phyloP scores from a whole-genome alignment of 2,888 invertebrate genomes.

The Chirona hameri region DNA sequence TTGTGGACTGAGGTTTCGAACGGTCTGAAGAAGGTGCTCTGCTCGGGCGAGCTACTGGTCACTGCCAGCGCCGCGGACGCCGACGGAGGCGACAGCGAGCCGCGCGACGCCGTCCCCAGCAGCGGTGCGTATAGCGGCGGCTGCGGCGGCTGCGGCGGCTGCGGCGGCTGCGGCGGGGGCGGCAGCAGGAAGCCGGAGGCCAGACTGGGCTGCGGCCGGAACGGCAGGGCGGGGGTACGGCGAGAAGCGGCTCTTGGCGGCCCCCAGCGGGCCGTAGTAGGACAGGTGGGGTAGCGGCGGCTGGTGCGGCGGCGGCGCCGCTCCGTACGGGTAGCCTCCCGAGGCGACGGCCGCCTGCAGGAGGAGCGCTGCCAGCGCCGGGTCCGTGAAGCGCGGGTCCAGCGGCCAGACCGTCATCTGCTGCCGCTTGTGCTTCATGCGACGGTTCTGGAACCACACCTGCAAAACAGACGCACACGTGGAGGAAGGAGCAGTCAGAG shows the following conservation, averaged over 20 bases:
- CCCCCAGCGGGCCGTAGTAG: slow-evolving; percentile 34
- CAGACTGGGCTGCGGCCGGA: slow-evolving; percentile 25
- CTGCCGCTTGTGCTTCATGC: slow-evolving; percentile 29
- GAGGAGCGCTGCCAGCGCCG: slow-evolving; percentile 36
- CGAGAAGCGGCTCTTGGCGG: slow-evolving; percentile 34
- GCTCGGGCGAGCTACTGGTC: background rate
- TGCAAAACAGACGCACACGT: background rate
- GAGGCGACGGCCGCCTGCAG: slow-evolving; percentile 31
- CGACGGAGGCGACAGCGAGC: background rate
- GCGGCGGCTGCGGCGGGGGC: background rate
- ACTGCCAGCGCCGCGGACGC: background rate
- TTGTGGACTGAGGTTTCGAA: background rate
- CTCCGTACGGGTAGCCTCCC: slow-evolving; percentile 35
- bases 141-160: background rate
- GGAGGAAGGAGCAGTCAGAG: no score
- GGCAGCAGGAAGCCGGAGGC: slow-evolving; percentile 10
- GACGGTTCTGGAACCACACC: slow-evolving; percentile 30
- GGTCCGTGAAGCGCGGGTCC: slow-evolving; percentile 39
- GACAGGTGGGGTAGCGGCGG: background rate
- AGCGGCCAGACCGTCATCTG: slow-evolving; percentile 33
- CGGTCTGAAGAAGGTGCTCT: background rate
- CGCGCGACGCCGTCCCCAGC: background rate
- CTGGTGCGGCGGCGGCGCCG: slow-evolving; percentile 33
- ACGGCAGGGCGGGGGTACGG: slow-evolving; percentile 25
- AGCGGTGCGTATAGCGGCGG: slow-evolving; percentile 9